Base-by-base conservation (phyloP, 2,113 vertebrate species). In the Dipodomys spectabilis region DNA sequence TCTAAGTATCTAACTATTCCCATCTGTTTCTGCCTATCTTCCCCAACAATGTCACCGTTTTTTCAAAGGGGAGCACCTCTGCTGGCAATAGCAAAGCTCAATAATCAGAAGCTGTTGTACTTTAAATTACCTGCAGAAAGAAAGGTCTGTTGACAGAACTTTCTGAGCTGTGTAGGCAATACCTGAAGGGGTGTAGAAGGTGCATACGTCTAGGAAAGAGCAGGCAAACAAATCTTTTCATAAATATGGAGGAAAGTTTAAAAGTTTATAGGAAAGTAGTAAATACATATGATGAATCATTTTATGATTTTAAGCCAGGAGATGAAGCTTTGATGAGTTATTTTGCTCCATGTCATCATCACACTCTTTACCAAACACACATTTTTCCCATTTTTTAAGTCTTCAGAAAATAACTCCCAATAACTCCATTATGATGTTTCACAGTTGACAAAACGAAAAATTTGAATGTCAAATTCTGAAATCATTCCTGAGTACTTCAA, bases 1-100 rank as follows among this genome's bases (percentile, higher is more conserved):
- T 91, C 53, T 86, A 96, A 93, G 92, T 79, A 88, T 18, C 19
- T 32, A 16, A 94, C 7, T 30, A 92, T 60, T 82, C 23, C 13
- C 73, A 88, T 39, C 69, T 89, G 75, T 65, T 39, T 92, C 68
- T 90, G 5, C 15, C 69, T 30, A 77, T 7, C 9, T 81, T 93
- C 18, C 0, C 86, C 82, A 83, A 0, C 13, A 62, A 2, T 95
- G 95, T 82, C 73, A 88, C 86, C 93, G 90, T 74, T 28, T 95
- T 39, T 94, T 95, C 83, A 49, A 44, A 28, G 88, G 7, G 72
- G 2, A 85, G 20, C 30, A 80, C 3, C 62, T 57, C 10, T 72
- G 57, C 1, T 85, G 23, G 16, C 44, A 78, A 68, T 25, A 15
- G 9, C 10, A 90, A 86, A 80, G 9, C 25, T 67, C 45, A 78